These are phyloP conservation scores for Hydractinia symbiolongicarpus DNA, from an alignment of 30 jellyfish, hydroid and myxozoan species.

Conservation along the genomic window DNA sequence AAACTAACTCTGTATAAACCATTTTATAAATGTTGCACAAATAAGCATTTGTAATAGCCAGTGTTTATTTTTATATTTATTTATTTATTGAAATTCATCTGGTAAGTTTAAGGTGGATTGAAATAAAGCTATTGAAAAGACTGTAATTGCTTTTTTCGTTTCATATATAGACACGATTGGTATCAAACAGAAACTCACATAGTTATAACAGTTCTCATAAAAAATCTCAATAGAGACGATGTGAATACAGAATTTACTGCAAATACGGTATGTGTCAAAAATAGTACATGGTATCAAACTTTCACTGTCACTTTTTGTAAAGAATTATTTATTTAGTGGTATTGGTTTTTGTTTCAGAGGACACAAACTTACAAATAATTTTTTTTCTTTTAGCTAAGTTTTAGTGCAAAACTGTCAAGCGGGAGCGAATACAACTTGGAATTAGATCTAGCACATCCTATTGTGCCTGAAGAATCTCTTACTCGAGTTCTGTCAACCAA, in stretches of 20 bases:
- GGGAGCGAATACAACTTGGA: slow-evolving; percentile 76
- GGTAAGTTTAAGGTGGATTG: no score
- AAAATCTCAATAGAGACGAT: slow-evolving; percentile 61
- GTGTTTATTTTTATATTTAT: neutral
- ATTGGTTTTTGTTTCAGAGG: neutral
- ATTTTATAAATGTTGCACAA: no score
- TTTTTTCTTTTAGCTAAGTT: slow-evolving; percentile 49
- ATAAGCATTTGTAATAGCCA: no score
- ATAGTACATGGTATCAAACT: no score
- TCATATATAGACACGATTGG: slow-evolving; percentile 79
- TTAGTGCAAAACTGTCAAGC: slow-evolving; percentile 55
- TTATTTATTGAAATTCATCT: neutral
- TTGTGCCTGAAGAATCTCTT: slow-evolving; percentile 43
- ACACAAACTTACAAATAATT: neutral
- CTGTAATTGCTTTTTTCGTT: neutral
- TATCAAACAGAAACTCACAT: slow-evolving; percentile 91
- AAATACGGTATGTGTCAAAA: slow-evolving; percentile 42
- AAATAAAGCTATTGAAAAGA: no score
- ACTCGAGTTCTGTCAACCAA: slow-evolving; percentile 57
- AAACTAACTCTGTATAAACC: no score
- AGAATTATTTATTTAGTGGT: neutral
- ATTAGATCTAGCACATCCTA: slow-evolving; percentile 82
- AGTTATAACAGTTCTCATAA: slow-evolving; percentile 51
- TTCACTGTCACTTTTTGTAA: neutral
- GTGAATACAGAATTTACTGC: slow-evolving; percentile 59